phyloP scores from a whole-genome alignment of 2,888 invertebrate species.

The Chloroclysta siterata region DNA sequence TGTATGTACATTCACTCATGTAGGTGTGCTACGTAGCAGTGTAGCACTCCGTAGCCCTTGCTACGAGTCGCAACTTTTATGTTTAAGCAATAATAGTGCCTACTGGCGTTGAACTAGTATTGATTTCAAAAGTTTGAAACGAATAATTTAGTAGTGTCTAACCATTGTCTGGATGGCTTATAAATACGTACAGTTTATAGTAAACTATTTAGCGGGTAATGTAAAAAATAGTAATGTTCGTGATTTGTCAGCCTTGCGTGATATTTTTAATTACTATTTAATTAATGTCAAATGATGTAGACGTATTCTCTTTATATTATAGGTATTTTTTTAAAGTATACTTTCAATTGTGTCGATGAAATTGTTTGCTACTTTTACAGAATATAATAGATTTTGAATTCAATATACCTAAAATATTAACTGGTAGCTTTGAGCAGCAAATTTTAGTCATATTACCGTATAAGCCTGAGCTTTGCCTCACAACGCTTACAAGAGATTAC shows the following conservation, averaged over 20 bases:
- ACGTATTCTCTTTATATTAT: background rate
- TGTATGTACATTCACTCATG: background rate
- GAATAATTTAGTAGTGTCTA: background rate
- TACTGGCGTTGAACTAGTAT: background rate
- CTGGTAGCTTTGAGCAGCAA: background rate
- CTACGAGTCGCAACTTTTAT: background rate
- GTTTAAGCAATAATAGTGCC: background rate
- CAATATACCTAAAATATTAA: background rate
- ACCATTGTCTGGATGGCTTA: background rate
- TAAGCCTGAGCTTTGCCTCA: background rate
- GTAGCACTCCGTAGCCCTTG: constrained; percentile 15
- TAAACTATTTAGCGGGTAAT: background rate
- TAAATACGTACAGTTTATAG: background rate
- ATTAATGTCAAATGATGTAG: background rate
- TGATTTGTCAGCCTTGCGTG: constrained; percentile 12
- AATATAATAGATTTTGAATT: background rate
- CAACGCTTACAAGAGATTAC: background rate
- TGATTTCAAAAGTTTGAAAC: background rate
- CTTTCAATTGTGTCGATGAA: background rate
- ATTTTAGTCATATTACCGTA: background rate
- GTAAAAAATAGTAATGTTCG: constrained; percentile 3
- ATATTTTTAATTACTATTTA: constrained; percentile 2
- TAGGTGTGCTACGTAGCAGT: constrained; percentile 16
- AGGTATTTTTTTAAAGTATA: background rate
- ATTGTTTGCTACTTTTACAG: background rate